Conservation (phyloP, 1,140 invertebrate genomes). For the Drosophila lacertosa region DNA sequence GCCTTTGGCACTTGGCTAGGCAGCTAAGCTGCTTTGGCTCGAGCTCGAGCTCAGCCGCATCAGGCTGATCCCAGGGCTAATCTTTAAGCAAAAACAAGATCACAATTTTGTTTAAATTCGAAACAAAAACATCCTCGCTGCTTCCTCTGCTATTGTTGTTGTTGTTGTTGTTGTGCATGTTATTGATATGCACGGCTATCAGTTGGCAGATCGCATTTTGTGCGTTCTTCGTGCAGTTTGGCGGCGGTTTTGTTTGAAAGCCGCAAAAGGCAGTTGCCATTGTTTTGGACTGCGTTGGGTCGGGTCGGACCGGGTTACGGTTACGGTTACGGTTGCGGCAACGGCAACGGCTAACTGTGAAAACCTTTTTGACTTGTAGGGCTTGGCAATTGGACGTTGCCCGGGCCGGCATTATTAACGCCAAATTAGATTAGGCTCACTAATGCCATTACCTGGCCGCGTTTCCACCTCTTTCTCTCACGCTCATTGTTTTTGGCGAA, state of each 20-base stretch:
- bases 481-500: slow-evolving; percentile 5
- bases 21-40: slow-evolving; percentile 75
- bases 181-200: slow-evolving; percentile 70
- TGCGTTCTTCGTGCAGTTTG: slow-evolving; percentile 46
- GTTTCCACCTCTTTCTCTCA: slow-evolving; percentile 11
- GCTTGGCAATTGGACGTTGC: slow-evolving; percentile 65
- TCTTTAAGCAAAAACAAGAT: slow-evolving; percentile 77
- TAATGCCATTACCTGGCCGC: slow-evolving; percentile 72
- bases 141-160: background rate
- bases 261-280: slow-evolving; percentile 75
- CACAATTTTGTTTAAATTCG: slow-evolving; percentile 71
- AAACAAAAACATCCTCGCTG: slow-evolving; percentile 56
- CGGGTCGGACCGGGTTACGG: slow-evolving; percentile 6
- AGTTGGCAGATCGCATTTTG: slow-evolving; percentile 57
- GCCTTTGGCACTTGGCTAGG: slow-evolving; percentile 32
- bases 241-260: slow-evolving; percentile 61
- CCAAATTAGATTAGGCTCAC: slow-evolving; percentile 82
- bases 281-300: slow-evolving; percentile 49
- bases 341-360: slow-evolving; percentile 56
- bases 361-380: slow-evolving; percentile 82
- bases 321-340: background rate
- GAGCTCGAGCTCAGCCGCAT: slow-evolving; percentile 42
- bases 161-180: slow-evolving; percentile 40
- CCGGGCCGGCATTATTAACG: slow-evolving; percentile 64
- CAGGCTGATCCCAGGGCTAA: slow-evolving; percentile 64